A percentile compares a stretch with the other conserved stretches of the same genome.
Conservation (phyloP, 2,888 invertebrate genomes). For the Elysia crispata region DNA sequence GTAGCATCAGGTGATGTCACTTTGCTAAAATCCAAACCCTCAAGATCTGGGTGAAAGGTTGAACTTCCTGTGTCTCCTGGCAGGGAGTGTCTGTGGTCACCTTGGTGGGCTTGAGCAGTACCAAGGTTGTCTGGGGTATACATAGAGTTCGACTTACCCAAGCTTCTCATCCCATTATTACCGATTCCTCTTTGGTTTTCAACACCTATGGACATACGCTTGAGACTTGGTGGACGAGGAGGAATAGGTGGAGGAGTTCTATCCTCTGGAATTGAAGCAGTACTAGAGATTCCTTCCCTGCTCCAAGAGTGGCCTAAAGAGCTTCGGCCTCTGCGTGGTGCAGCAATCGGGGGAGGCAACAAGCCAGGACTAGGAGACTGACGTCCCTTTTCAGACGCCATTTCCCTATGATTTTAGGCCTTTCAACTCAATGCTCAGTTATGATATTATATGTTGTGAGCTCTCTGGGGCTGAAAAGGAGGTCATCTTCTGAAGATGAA, state of each 20-base stretch:
- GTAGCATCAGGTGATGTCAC: background rate
- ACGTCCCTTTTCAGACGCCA: slow-evolving; percentile 33
- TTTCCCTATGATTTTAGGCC: background rate
- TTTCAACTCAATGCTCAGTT: too few species aligned
- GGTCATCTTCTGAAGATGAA: too few species aligned
- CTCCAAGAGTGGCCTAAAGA: background rate
- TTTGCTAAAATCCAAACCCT: slow-evolving; percentile 63
- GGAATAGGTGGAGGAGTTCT: background rate
- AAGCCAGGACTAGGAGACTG: slow-evolving; percentile 32
- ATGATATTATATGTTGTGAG: too few species aligned
- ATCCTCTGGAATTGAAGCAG: background rate
- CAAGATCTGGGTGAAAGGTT: slow-evolving; percentile 59
- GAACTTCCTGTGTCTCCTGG: background rate
- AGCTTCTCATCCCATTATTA: too few species aligned
- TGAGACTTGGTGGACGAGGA: background rate
- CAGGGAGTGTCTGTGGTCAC: too few species aligned
- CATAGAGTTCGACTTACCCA: too few species aligned
- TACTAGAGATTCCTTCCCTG: too few species aligned
- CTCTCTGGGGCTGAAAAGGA: too few species aligned
- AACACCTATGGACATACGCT: too few species aligned
- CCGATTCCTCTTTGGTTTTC: too few species aligned
- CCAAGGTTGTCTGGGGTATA: too few species aligned
- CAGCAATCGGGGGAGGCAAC: slow-evolving; percentile 37
- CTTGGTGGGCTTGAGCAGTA: too few species aligned
- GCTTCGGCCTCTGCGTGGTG: slow-evolving; percentile 31